phyloP scores from a whole-genome alignment of 2,113 vertebrate genomes.

The Vulpes lagopus region DNA sequence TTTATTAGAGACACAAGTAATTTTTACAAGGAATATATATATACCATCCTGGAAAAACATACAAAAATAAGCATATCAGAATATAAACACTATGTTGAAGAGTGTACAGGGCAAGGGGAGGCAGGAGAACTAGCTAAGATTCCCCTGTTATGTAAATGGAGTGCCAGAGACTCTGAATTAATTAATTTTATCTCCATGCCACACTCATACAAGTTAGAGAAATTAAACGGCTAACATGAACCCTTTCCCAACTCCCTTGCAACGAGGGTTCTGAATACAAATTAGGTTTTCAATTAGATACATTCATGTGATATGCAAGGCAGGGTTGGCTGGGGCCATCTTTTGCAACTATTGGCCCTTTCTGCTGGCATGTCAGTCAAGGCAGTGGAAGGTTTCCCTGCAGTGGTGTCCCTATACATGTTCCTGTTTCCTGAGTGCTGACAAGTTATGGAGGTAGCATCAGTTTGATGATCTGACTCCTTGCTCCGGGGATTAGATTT shows the following conservation, averaged over 20 bases:
- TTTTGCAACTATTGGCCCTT: not conserved
- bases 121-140: not conserved
- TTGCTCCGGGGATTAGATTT: not conserved
- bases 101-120: fast-evolving
- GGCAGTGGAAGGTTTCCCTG: not conserved
- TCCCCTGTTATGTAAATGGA: not conserved
- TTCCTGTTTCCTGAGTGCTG: not conserved
- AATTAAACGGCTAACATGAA: not conserved
- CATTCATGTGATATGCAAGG: not conserved
- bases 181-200: not conserved
- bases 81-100: not conserved
- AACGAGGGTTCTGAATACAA: not conserved
- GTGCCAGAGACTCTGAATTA: not conserved
- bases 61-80: not conserved
- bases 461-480: not conserved
- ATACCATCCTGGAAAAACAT: not conserved
- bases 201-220: not conserved
- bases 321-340: not conserved
- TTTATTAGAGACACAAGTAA: not conserved
- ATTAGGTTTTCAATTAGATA: not conserved
- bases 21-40: not conserved
- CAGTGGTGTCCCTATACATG: fast-evolving
- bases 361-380: not conserved
- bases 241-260: not conserved
- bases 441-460: not conserved